Evolutionary conservation across 2,113 vertebrate species (phyloP).

Genomic region (Anoplopoma fimbria): DNA sequence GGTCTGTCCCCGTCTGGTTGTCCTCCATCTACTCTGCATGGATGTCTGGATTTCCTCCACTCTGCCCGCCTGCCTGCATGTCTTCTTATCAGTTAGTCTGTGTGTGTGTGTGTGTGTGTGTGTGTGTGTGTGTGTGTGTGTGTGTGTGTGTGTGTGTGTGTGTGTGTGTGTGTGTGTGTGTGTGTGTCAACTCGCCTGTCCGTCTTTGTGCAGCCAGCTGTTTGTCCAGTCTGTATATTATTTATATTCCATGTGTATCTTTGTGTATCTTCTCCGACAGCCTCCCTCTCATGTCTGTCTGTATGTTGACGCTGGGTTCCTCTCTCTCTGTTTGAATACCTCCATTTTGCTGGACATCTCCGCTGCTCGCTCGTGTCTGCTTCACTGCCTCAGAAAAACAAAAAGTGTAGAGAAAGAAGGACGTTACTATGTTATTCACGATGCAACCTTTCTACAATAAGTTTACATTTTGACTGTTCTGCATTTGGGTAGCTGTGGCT

Average conservation of each 20-base stretch:
- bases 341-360: slow-evolving; percentile 59
- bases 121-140: slow-evolving; percentile 4
- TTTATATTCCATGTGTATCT: slow-evolving; percentile 53
- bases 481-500: slow-evolving; percentile 32
- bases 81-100: slow-evolving; percentile 36
- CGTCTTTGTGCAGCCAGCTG: slow-evolving; percentile 40
- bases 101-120: not conserved
- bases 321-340: slow-evolving; percentile 50
- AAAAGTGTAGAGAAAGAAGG: not conserved
- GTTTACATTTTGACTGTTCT: slow-evolving; percentile 17
- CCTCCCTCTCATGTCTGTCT: slow-evolving; percentile 21
- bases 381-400: slow-evolving; percentile 21
- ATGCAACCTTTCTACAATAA: not conserved
- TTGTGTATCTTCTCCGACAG: slow-evolving; percentile 42
- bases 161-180: not conserved
- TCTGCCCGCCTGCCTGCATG: not conserved
- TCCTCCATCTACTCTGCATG: slow-evolving; percentile 30
- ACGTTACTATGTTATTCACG: slow-evolving; percentile 9
- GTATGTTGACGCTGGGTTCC: slow-evolving; percentile 26
- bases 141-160: slow-evolving; percentile 16
- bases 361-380: slow-evolving; percentile 23
- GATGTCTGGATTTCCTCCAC: slow-evolving; percentile 26
- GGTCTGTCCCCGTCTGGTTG: slow-evolving; percentile 25
- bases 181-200: slow-evolving; percentile 19
- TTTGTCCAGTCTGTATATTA: slow-evolving; percentile 58